phyloP scores from a whole-genome alignment of 1,140 invertebrate genomes.

The Aphaenogaster rudis region DNA sequence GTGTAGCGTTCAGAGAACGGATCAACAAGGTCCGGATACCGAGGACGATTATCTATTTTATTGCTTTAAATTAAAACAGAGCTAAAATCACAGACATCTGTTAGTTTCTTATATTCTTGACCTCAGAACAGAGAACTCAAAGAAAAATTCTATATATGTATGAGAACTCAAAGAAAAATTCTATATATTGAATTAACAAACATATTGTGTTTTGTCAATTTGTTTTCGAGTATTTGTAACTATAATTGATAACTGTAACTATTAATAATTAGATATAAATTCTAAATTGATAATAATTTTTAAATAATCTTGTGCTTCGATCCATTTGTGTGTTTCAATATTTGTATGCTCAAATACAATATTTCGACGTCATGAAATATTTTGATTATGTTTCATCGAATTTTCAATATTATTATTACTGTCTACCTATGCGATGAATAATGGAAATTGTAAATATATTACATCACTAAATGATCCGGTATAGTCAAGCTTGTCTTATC shows the following conservation, averaged over 20 bases:
- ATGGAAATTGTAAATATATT: conserved; percentile 1
- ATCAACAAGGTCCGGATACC: background rate
- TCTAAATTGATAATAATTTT: background rate
- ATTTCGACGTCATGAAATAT: background rate
- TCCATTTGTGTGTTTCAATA: background rate
- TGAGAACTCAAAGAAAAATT: background rate
- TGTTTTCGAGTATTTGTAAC: too few relatives aligned
- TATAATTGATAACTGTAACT: too few relatives aligned
- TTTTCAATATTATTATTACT: background rate
- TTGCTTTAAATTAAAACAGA: background rate
- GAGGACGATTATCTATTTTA: background rate
- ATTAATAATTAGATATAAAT: background rate
- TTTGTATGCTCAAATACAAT: background rate
- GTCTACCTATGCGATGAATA: background rate
- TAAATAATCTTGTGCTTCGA: background rate
- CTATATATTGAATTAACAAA: background rate
- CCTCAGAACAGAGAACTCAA: background rate
- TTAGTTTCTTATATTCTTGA: background rate
- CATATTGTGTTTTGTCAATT: background rate
- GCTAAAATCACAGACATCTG: background rate
- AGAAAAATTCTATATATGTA: background rate
- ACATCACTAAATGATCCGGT: background rate
- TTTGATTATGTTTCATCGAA: background rate
- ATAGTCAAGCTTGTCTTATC: conserved; percentile 20
- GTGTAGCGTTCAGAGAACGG: background rate